These are phyloP conservation scores for Melierax canorus DNA, from an alignment of 2,113 vertebrate genomes.

Conservation along the genomic window DNA sequence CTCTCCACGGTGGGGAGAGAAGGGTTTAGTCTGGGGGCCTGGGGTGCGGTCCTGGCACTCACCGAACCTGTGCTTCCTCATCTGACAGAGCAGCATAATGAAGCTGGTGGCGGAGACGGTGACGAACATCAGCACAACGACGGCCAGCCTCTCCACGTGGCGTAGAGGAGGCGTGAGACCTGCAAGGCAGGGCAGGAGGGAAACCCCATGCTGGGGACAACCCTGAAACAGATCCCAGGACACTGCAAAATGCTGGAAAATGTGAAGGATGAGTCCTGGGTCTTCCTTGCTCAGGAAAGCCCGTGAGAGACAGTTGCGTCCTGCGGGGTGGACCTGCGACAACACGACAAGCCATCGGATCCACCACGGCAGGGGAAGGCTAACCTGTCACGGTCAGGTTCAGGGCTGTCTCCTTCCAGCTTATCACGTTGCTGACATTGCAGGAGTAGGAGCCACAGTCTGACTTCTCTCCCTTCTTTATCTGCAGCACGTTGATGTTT, in stretches of 20 bases:
- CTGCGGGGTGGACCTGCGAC: neutral
- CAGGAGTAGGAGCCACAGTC: neutral
- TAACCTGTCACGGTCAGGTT: neutral
- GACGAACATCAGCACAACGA: accelerated
- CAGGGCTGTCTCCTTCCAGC: neutral
- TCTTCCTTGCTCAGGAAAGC: neutral
- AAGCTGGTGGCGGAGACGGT: accelerated
- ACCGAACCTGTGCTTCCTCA: accelerated
- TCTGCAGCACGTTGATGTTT: neutral
- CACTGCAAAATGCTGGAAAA: neutral
- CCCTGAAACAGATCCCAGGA: neutral
- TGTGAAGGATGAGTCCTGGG: neutral
- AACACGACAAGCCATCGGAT: accelerated
- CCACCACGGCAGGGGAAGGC: neutral
- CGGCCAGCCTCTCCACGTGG: accelerated
- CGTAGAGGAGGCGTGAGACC: neutral
- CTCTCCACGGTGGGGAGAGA: neutral
- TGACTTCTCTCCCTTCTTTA: neutral
- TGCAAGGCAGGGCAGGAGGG: neutral
- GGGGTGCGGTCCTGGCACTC: neutral
- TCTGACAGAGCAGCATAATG: neutral
- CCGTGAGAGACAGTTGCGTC: too few species aligned
- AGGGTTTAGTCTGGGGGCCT: neutral
- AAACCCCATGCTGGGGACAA: neutral
- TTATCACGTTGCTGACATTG: neutral